A percentile compares a stretch with the other conserved stretches of the same genome.
phyloP scores from a whole-genome alignment of 2,888 invertebrate genomes.

The Drosophila vallismaia region DNA sequence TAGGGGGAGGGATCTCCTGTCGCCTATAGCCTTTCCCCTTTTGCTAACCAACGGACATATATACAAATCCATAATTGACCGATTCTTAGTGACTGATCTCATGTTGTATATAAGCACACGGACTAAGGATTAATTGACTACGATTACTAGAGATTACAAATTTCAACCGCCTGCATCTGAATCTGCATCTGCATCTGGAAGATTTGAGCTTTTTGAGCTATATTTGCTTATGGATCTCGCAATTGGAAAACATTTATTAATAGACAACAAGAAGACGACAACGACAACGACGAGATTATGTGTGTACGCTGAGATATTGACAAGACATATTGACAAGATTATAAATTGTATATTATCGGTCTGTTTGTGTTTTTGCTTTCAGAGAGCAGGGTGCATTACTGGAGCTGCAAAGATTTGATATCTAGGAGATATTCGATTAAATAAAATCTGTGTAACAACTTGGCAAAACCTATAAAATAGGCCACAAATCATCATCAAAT shows the following conservation, averaged over 20 bases:
- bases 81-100: conserved; percentile 50
- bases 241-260: conserved; percentile 57
- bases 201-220: conserved; percentile 17
- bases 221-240: conserved; percentile 33
- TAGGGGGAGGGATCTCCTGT: background rate
- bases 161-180: conserved; percentile 44
- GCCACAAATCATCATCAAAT: background rate
- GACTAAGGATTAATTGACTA: conserved; percentile 72
- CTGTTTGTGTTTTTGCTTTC: conserved; percentile 6
- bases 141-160: conserved; percentile 72
- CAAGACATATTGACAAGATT: conserved; percentile 65
- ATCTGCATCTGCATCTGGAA: conserved; percentile 24
- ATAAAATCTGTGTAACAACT: background rate
- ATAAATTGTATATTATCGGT: conserved; percentile 32
- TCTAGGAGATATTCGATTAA: no score
- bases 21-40: no score
- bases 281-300: conserved; percentile 67
- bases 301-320: conserved; percentile 59
- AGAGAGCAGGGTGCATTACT: background rate
- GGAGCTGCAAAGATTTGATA: no score
- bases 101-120: conserved; percentile 24
- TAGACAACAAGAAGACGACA: conserved; percentile 60
- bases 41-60: conserved; percentile 25
- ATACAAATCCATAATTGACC: conserved; percentile 66
- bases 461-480: background rate